Base-by-base conservation (phyloP, 2,113 vertebrate species). In the Vanacampus margaritifer region DNA sequence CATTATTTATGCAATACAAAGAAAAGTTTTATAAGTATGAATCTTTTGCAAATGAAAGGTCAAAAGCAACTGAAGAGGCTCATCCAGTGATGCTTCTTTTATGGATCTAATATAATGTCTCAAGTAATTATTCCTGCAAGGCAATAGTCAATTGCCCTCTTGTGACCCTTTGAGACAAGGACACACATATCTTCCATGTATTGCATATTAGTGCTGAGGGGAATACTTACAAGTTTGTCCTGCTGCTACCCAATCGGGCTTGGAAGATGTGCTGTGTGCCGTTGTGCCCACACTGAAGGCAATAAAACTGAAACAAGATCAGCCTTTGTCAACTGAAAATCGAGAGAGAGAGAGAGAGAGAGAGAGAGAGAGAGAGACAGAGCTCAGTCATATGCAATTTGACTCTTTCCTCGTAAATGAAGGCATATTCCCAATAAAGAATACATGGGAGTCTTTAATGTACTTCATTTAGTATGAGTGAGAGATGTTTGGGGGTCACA, bases 271-370 rank as follows among this genome's bases (percentile, higher is more conserved):
- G 53, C 59, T 69, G 59, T 72, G 53, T 70, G 73, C 12, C 85
- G 76, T 78, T 75, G 36, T 46, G 9, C 63, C 72, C 74, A 82
- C 84, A 76, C 75, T 19, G 9, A 62, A 3, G 65, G 12, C 13
- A 11, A 75, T 84, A 62, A 85, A 79, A 73, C 73, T 46, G 65
- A 48, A 56, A 87, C 85, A 85, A 79, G 53, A 67, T 21, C 0
- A 1, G 3, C 1, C 79, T 82, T 86, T 84, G 82, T 84, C 41
- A 62, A 59, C 4, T 6, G 11, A 24, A 1, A 48, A 66, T 51
- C 28, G 28, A 32, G 28, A 32, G 28, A 32, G 28, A 32, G 28
- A 32, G 28, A 32, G 28, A 32, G 28, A 32, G 28, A 32, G 28
- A 32, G 28, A 32, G 28, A 32, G 28, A 32, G 67, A 48, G 62